Conservation (phyloP, 2,888 invertebrate genomes). For the Julus scanicus region DNA sequence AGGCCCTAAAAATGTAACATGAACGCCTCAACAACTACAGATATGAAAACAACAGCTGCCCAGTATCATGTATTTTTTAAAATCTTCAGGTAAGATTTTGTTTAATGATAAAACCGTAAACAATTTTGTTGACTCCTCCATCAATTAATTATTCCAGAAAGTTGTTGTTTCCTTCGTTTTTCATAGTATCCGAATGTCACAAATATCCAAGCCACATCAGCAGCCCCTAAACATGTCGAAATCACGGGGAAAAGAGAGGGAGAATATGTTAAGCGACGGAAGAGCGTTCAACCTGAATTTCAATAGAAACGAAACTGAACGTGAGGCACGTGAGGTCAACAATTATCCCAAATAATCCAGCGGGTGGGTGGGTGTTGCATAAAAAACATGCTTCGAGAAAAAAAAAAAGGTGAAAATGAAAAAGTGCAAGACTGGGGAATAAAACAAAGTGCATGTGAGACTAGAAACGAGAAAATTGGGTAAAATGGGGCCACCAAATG, state of each 20-base stretch:
- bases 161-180: not conserved
- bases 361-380: not conserved
- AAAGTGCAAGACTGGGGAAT: not conserved
- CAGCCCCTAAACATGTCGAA: not conserved
- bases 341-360: not conserved
- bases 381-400: not conserved
- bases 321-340: not conserved
- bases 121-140: no score
- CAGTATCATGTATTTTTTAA: no score
- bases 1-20: no score
- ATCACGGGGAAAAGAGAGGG: not conserved
- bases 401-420: not conserved
- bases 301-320: not conserved
- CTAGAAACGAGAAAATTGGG: constrained; percentile 2
- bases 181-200: not conserved
- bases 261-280: not conserved
- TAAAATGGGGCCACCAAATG: not conserved
- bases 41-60: no score
- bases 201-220: not conserved
- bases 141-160: no score
- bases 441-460: not conserved
- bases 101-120: no score
- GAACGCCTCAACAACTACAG: no score
- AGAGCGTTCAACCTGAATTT: not conserved
- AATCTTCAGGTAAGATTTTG: no score